Percentiles rank a stretch among this genome's conserved stretches.
Evolutionary conservation across 2,797 vertebrate species (phyloP).

Genomic region (Rhynchotus rufescens): DNA sequence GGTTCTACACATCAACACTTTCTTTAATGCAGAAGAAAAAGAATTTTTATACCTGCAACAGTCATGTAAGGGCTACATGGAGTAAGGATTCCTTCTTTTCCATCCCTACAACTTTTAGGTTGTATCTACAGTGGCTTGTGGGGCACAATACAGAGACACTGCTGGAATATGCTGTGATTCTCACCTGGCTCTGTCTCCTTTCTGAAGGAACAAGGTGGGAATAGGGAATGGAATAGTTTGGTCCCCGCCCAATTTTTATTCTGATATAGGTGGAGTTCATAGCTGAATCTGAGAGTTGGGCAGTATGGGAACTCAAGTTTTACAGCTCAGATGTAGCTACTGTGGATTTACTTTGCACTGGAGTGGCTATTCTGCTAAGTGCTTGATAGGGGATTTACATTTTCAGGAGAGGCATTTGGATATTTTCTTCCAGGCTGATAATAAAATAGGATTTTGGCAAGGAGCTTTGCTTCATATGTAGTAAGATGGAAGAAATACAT

Average conservation of each 20-base stretch:
- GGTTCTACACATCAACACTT: background rate
- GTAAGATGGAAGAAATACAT: background rate
- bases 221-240: background rate
- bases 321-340: background rate
- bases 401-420: background rate
- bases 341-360: background rate
- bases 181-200: background rate
- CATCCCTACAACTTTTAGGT: background rate
- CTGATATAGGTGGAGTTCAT: background rate
- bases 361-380: background rate
- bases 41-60: background rate
- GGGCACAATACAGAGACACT: background rate
- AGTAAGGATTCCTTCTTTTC: background rate
- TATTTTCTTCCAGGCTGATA: background rate
- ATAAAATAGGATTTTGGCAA: background rate
- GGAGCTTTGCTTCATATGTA: background rate
- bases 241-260: background rate
- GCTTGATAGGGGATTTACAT: background rate
- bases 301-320: background rate
- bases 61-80: rapidly evolving
- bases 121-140: background rate
- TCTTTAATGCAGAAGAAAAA: background rate
- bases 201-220: background rate
- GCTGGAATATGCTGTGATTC: background rate
- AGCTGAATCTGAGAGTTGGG: background rate